Percentiles rank a stretch among this genome's conserved stretches.
phyloP scores from a whole-genome alignment of 1,140 invertebrate species.

The Oncopeltus fasciatus region DNA sequence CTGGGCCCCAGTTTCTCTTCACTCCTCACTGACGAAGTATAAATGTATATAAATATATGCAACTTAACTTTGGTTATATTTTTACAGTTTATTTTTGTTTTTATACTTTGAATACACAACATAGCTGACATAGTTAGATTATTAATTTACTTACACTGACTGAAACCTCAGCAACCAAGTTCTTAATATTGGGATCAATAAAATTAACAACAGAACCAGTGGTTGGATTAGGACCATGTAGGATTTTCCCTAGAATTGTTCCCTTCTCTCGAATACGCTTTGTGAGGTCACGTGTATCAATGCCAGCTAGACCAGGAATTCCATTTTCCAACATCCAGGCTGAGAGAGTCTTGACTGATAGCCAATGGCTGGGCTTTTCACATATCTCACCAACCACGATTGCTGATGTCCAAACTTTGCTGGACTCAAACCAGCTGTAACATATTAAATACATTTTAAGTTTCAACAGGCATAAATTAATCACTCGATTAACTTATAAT shows the following conservation, averaged over 20 bases:
- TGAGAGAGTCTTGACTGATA: slow-evolving; percentile 56
- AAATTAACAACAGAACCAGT: slow-evolving; percentile 31
- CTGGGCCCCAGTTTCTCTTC: too few species aligned
- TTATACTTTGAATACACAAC: too few species aligned
- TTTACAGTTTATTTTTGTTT: too few species aligned
- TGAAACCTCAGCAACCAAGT: slow-evolving; percentile 87
- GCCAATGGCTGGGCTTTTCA: slow-evolving; percentile 81
- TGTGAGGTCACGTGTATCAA: slow-evolving; percentile 80
- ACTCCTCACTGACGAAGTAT: too few species aligned
- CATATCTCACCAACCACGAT: slow-evolving; percentile 85
- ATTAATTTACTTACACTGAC: slow-evolving; percentile 40
- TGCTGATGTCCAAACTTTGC: slow-evolving; percentile 79
- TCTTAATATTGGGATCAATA: slow-evolving; percentile 68
- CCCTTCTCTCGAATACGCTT: slow-evolving; percentile 75
- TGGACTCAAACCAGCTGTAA: slow-evolving; percentile 78
- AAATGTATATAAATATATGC: too few species aligned
- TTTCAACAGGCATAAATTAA: too few species aligned
- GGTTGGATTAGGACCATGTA: slow-evolving; percentile 37
- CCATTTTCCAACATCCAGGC: slow-evolving; percentile 67
- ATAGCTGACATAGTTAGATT: too few species aligned
- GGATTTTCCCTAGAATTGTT: slow-evolving; percentile 64
- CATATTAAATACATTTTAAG: background rate
- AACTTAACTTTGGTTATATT: too few species aligned
- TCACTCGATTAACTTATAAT: too few species aligned
- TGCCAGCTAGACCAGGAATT: slow-evolving; percentile 75